Conservation (phyloP, 2,888 invertebrate genomes). For the Pantelozetes paolii region DNA sequence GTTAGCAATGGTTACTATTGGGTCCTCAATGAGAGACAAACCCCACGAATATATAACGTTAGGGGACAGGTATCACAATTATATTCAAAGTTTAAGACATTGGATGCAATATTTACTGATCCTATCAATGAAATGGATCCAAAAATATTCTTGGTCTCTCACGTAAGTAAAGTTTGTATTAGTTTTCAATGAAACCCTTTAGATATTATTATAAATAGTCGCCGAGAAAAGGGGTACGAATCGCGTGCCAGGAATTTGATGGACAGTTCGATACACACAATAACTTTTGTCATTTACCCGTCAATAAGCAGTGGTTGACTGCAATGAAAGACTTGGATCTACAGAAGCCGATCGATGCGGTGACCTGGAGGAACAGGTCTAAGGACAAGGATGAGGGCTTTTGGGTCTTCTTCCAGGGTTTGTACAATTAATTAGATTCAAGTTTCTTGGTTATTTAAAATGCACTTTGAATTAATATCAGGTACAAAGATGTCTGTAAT, state of each 20-base stretch:
- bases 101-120: constrained; percentile 39
- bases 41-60: constrained; percentile 33
- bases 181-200: not conserved
- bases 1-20: constrained; percentile 40
- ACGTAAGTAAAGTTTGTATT: constrained; percentile 24
- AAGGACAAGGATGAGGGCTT: constrained; percentile 41
- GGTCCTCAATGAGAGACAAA: constrained; percentile 20
- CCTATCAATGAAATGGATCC: constrained; percentile 38
- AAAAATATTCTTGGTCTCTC: constrained; percentile 34
- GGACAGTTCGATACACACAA: constrained; percentile 21
- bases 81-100: constrained; percentile 21
- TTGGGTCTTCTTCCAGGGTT: constrained; percentile 42
- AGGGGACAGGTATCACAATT: constrained; percentile 29
- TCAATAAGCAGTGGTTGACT: constrained; percentile 27
- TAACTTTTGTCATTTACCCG: constrained; percentile 40
- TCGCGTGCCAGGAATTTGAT: constrained; percentile 39
- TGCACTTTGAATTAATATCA: not conserved
- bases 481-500: constrained; percentile 40
- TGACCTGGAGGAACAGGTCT: constrained; percentile 38
- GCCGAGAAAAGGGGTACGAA: constrained; percentile 35
- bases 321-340: constrained; percentile 38
- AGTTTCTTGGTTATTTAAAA: not conserved
- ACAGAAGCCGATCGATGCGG: constrained; percentile 36
- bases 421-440: not conserved
- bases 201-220: not conserved